A percentile compares a stretch with the other conserved stretches of the same genome.
phyloP scores from a whole-genome alignment of 2,888 invertebrate species.

The Chaitophorus viminalis region DNA sequence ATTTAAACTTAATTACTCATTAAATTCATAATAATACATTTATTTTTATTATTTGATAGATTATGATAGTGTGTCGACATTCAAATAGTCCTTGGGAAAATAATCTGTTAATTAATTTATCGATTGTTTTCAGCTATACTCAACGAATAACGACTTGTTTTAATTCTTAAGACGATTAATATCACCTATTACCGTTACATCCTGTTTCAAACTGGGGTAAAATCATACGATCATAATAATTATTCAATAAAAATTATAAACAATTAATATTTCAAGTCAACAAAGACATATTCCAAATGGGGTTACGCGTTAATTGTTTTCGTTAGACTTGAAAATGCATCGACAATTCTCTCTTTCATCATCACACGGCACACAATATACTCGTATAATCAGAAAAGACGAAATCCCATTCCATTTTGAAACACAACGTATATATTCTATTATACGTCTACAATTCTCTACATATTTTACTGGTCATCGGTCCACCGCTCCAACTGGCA shows the following conservation, averaged over 20 bases:
- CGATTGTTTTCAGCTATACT: neutral
- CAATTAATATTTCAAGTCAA: no score
- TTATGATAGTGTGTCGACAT: no score
- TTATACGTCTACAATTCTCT: neutral
- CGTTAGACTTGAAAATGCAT: neutral
- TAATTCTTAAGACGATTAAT: neutral
- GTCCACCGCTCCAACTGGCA: no score
- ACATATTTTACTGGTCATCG: neutral
- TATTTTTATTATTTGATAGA: neutral
- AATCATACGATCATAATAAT: neutral
- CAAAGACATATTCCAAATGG: slow-evolving; percentile 11
- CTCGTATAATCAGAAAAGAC: neutral
- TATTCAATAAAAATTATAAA: slow-evolving; percentile 17
- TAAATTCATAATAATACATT: neutral
- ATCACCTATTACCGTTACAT: neutral
- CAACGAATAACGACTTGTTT: neutral
- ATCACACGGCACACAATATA: neutral
- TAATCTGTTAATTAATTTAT: neutral
- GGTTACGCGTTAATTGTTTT: slow-evolving; percentile 34
- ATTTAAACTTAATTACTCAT: neutral
- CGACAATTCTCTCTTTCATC: neutral
- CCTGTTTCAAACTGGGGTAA: slow-evolving; percentile 20
- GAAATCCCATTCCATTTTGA: neutral
- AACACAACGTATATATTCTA: neutral
- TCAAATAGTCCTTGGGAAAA: neutral